Base-by-base conservation (phyloP, 1,140 invertebrate species). In the Eueides isabella region DNA sequence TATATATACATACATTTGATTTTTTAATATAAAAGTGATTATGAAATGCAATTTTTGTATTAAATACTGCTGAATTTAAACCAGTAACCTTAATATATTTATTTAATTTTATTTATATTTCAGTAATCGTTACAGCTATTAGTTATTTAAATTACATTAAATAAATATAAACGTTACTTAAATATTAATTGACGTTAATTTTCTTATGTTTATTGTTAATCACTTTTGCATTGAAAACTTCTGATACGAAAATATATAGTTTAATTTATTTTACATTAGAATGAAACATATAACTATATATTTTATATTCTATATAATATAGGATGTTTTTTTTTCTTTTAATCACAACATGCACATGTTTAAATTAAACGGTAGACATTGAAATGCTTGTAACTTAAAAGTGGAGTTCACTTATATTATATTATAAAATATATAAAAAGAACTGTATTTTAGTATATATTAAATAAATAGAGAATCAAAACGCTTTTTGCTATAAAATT, bases 281-380 rank as follows among this genome's bases (percentile, higher is more conserved):
- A 55, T 0, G 48, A 55, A 55, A 55, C 19, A 55, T 44, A 55
- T 55, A 55, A 7, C 23, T 55, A 55, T 55, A 55, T 55, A 55
- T 55, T 55, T 55, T 55, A 26, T 55, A 55, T 55, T 55, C 48
- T 55, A 11, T 55, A 55, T 55, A 11, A 48, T 23, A 48, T 19
- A 4, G 41, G 23, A 55, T 26, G 35, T 38, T 7, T 9, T 12
- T 11, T 55, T 55, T 55, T 4, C 19, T 4, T 23, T 23, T 55
- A 9, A 55, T 48, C 11, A 55, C 19, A 26, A 55, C 48, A 55
- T 55, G 48, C 48, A 55, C 23, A 55, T 55, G 48, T 55, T 38
- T 38, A n/a, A 55, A 55, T 26, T 26, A 11, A 48, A 41, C 12
- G 2, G n/a, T 44, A 44, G 41, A 55, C 9, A 26, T 23, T 23